phyloP scores from a whole-genome alignment of 2,888 invertebrate species.

The Therioaphis trifolii region DNA sequence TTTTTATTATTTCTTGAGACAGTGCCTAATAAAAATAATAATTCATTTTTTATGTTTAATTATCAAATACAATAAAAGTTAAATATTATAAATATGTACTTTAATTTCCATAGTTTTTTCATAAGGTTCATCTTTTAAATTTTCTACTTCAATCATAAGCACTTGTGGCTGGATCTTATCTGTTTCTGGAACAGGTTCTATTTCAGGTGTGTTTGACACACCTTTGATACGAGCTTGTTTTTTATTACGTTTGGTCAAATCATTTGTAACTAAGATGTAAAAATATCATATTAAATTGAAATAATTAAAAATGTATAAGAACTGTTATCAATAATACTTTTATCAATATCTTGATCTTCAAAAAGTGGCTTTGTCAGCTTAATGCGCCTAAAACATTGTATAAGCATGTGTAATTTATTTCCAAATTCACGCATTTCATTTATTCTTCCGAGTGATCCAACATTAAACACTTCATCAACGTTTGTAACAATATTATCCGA shows the following conservation, averaged over 20 bases:
- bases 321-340: conserved; percentile 70
- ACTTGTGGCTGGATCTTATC: conserved; percentile 70
- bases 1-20: conserved; percentile 96
- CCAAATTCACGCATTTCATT: conserved; percentile 97
- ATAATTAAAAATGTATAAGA: too few relatives aligned
- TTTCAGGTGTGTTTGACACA: conserved; percentile 34
- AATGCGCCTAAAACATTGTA: conserved; percentile 93
- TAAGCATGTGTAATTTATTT: conserved; percentile 87
- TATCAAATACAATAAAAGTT: background rate
- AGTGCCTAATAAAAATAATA: conserved; percentile 74
- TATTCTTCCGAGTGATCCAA: conserved; percentile 98
- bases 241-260: conserved; percentile 46
- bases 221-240: conserved; percentile 33
- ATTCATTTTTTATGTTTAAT: background rate
- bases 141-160: conserved; percentile 94
- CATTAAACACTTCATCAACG: conserved; percentile 85
- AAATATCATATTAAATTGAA: background rate
- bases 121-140: conserved; percentile 88
- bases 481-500: conserved; percentile 86
- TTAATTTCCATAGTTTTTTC: conserved; percentile 94
- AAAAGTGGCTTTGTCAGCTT: conserved; percentile 82
- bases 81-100: too few relatives aligned
- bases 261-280: conserved; percentile 58
- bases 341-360: conserved; percentile 77
- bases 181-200: conserved; percentile 66